Evolutionary conservation across 2,113 vertebrate genomes (phyloP), one percentile per base, ranked within the genome.

Genomic region (Ceyx margarethae): DNA sequence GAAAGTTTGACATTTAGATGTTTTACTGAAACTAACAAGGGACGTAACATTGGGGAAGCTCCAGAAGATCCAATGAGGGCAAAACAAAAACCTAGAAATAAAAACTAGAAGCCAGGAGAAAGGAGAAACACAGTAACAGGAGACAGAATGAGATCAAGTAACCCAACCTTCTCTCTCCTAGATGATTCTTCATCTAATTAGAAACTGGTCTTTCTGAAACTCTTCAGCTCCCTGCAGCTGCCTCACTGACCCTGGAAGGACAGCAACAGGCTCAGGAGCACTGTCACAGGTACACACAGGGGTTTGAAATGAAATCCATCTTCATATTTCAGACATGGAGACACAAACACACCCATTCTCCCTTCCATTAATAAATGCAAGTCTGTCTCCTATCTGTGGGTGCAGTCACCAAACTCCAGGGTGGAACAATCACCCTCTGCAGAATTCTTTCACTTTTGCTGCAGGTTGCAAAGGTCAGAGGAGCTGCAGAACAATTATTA

Each of bases 101-200:
- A 84, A 73, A 84, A 75, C 40, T 26, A 86, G n/a, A 85, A 50
- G 81, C 26, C 40, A 79, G 66, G 48, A 94, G 69, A 96, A 93
- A 87, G 22, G 13, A 86, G 17, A 51, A 81, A 57, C 18, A 57
- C 20, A 8, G 1, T 29, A 65, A 66, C 14, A 82, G 23, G 33
- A 89, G 28, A n/a, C 1, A 5, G 16, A 83, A 7, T n/a, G 53
- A 22, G 33, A 78, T 31, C 11, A 9, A 58, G 18, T 35, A 31
- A 68, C 21, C 31, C 51, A 89, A 42, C 29, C 19, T 45, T 42
- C 46, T 50, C 28, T 64, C 60, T 58, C 18, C 57, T 26, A 85
- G 21, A 45, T 65, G 74, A 71, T 46, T 60, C 68, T 75, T 19
- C 43, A 79, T 51, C 45, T 65, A 46, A 54, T 58, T 61, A 50